Evolutionary conservation across 2,888 invertebrate species (phyloP), one percentile per base, ranked within the genome.

Genomic region (Serrognathus titanus): DNA sequence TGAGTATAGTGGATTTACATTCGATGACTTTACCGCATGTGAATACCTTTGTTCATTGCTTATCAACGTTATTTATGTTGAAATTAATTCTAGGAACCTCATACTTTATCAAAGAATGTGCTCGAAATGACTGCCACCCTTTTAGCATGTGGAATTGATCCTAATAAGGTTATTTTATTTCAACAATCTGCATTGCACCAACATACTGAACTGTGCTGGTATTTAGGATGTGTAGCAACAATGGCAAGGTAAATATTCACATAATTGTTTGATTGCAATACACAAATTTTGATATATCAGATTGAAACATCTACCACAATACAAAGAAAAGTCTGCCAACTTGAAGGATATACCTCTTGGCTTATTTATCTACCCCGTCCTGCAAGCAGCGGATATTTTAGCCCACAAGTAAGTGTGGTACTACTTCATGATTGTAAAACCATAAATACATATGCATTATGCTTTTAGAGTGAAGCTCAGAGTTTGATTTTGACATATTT

Each of bases 331-430:
- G 74, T 87, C 90, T 0, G 84, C 84, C 45, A 74, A 74, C 47
- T 66, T 89, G 49, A 88, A 88, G 72, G 90, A 92, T 68, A 79
- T 91, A 13, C 90, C 92, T 2, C 78, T 97, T 16, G 97, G 97
- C 1, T 78, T 98, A 57, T 90, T 88, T 71, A 83, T 92, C 1
- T 99, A 99, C 80, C 99, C 98, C 3, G 90, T 99, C 46, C 81
- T 99, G 57, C 94, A 96, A 82, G 88, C 94, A 61, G 97, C 98
- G 12, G 98, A 99, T 80, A 94, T 99, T 69, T 83, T 98, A 69
- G 79, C 95, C 48, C 94, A 97, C 80, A 92, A 90, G 91, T 91
- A 78, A 76, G 79, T 75, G 55, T n/a, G 40, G 43, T 39, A 47
- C 16, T 7, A 31, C 8, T 55, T 49, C 2, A 7, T 50, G 46